Conservation (phyloP, 2,113 vertebrate species). For the Gymnobelideus leadbeateri region DNA sequence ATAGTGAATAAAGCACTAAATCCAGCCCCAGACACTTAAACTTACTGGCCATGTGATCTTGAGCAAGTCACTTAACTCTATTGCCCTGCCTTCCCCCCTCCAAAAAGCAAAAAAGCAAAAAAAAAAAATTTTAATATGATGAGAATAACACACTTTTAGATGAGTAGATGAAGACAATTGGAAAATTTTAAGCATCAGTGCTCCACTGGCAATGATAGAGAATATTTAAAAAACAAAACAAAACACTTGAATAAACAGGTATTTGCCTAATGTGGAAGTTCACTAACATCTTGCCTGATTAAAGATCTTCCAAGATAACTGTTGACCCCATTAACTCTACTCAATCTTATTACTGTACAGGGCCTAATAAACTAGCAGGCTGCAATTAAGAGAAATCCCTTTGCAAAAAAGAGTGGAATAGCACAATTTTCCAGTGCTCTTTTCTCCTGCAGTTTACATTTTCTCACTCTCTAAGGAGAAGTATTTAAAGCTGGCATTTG, state of each 20-base stretch:
- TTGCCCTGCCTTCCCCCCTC: too few species aligned
- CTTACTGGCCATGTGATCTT: too few species aligned
- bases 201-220: not conserved
- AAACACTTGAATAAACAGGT: not conserved
- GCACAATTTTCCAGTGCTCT: not conserved
- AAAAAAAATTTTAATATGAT: not conserved
- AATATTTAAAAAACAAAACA: rapidly evolving
- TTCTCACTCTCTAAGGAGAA: not conserved
- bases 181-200: too few species aligned
- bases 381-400: not conserved
- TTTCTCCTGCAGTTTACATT: not conserved
- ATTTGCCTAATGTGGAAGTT: not conserved
- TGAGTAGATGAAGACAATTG: not conserved
- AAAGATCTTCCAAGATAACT: not conserved
- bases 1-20: too few species aligned
- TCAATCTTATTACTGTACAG: not conserved
- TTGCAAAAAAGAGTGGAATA: not conserved
- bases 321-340: too few species aligned
- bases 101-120: too few species aligned
- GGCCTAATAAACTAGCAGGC: not conserved
- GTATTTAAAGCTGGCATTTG: not conserved
- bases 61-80: too few species aligned
- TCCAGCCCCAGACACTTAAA: too few species aligned
- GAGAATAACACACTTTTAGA: not conserved
- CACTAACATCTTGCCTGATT: not conserved